Percentiles rank a stretch among this genome's conserved stretches.
phyloP scores from a whole-genome alignment of 2,888 invertebrate species.

The Acrobasis suavella region DNA sequence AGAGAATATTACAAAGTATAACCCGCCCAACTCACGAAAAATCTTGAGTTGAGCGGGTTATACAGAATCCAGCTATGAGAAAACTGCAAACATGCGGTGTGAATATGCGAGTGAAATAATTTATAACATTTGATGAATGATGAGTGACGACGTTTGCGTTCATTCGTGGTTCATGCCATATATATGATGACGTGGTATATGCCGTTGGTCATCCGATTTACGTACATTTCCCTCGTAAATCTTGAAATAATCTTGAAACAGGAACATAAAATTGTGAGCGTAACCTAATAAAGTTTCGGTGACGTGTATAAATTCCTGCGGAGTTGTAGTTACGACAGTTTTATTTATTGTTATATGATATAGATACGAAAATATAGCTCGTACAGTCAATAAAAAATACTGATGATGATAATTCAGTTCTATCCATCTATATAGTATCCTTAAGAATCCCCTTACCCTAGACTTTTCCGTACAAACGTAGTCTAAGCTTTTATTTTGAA shows the following conservation, averaged over 20 bases:
- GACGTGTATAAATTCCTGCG: not conserved
- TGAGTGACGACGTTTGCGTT: not conserved
- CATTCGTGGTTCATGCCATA: not conserved
- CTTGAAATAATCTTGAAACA: not conserved
- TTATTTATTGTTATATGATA: no score
- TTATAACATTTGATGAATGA: constrained; percentile 1
- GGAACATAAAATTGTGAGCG: not conserved
- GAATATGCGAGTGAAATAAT: not conserved
- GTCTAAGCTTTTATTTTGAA: no score
- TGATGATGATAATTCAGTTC: no score
- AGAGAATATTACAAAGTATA: not conserved
- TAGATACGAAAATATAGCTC: no score
- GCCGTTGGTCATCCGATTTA: not conserved
- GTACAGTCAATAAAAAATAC: no score
- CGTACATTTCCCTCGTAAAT: not conserved
- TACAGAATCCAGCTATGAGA: not conserved
- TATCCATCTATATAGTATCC: no score
- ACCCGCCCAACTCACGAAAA: no score
- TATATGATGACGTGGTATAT: not conserved
- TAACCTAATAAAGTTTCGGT: not conserved
- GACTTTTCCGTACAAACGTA: no score
- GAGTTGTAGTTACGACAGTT: no score
- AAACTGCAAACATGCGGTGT: constrained; percentile 9
- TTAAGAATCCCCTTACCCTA: no score
- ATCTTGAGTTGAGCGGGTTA: no score